A percentile compares a stretch with the other conserved stretches of the same genome.
Evolutionary conservation across 1,140 invertebrate species (phyloP).

Genomic region (Bradysia coprophila): DNA sequence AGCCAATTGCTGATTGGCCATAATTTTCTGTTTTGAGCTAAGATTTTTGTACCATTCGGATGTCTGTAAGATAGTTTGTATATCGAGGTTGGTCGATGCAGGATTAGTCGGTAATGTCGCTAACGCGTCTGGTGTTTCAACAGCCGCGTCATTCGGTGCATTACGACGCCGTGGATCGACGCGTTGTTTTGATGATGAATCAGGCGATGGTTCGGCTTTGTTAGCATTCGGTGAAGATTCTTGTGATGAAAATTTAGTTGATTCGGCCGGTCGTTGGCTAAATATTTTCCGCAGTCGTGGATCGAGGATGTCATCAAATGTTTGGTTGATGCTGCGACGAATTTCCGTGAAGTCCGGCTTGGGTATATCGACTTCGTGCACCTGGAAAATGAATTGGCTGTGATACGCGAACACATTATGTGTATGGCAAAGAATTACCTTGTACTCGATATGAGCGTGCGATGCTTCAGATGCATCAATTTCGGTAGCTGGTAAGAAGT

Average conservation of each 20-base stretch:
- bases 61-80: slow-evolving; percentile 35
- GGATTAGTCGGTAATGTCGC: background rate
- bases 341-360: slow-evolving; percentile 53
- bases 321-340: slow-evolving; percentile 44
- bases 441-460: slow-evolving; percentile 49
- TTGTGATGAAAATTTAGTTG: slow-evolving; percentile 18
- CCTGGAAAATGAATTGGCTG: slow-evolving; percentile 3
- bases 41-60: slow-evolving; percentile 44
- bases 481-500: slow-evolving; percentile 64
- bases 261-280: slow-evolving; percentile 26
- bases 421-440: background rate
- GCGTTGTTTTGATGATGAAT: slow-evolving; percentile 11
- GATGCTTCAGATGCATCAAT: slow-evolving; percentile 63
- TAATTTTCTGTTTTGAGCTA: slow-evolving; percentile 43
- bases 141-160: background rate
- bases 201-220: background rate
- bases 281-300: slow-evolving; percentile 44
- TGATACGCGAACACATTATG: background rate
- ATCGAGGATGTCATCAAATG: slow-evolving; percentile 48
- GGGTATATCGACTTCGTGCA: slow-evolving; percentile 42
- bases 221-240: too few relatives aligned
- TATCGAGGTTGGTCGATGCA: slow-evolving; percentile 24
- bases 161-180: slow-evolving; percentile 7
- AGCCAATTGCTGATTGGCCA: slow-evolving; percentile 41
- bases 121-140: background rate